A percentile compares a stretch with the other conserved stretches of the same genome.
These are phyloP conservation scores for Polymixis lichenea DNA, from an alignment of 2,888 invertebrate species.

Conservation along the genomic window DNA sequence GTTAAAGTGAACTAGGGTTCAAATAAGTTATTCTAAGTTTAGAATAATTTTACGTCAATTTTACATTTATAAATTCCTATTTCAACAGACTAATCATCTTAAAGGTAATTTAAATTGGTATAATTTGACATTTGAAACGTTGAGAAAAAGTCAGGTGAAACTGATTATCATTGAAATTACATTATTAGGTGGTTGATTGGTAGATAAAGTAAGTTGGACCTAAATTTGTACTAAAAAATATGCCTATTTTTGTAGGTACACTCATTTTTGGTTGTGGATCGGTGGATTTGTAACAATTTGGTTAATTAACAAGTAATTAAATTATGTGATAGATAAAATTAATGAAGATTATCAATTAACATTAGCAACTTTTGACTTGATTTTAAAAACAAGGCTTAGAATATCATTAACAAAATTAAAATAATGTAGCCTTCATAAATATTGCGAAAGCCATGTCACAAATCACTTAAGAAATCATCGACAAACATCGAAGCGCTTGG, in stretches of 20 bases:
- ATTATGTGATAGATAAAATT: slow-evolving; percentile 29
- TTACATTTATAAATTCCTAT: slow-evolving; percentile 58
- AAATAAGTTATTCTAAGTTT: slow-evolving; percentile 48
- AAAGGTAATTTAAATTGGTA: slow-evolving; percentile 50
- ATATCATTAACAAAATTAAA: slow-evolving; percentile 48
- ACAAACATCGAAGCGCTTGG: slow-evolving; percentile 44
- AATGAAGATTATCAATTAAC: slow-evolving; percentile 40
- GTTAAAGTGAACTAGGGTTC: slow-evolving; percentile 40
- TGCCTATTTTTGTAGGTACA: background rate
- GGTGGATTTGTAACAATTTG: background rate
- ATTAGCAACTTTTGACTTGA: slow-evolving; percentile 7
- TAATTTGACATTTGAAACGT: slow-evolving; percentile 59
- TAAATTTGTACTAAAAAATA: slow-evolving; percentile 40
- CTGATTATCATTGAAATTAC: slow-evolving; percentile 51
- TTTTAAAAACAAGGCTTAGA: slow-evolving; percentile 48
- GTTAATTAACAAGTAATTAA: slow-evolving; percentile 22
- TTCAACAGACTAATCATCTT: slow-evolving; percentile 53
- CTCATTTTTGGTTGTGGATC: background rate
- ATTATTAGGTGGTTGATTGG: slow-evolving; percentile 42
- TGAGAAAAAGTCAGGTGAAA: slow-evolving; percentile 45
- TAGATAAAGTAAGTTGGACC: slow-evolving; percentile 4
- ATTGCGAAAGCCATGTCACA: slow-evolving; percentile 53
- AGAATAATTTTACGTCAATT: slow-evolving; percentile 44
- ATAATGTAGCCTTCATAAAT: slow-evolving; percentile 47
- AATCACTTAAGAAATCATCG: slow-evolving; percentile 50